Evolutionary conservation across 2,888 invertebrate species (phyloP).

Genomic region (Andrena minutula): DNA sequence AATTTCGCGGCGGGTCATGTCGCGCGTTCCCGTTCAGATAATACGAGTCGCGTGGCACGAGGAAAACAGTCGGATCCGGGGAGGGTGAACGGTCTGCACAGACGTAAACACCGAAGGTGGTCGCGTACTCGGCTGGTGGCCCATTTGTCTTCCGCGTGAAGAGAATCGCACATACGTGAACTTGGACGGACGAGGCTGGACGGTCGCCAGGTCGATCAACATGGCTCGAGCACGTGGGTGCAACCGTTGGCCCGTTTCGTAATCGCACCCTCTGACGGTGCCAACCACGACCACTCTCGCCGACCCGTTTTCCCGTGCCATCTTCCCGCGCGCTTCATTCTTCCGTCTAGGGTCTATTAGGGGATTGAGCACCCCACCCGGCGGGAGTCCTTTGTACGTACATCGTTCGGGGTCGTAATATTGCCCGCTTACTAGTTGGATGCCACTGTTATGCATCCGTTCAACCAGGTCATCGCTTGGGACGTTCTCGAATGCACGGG

Average conservation of each 20-base stretch:
- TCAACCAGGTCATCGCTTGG: slow-evolving; percentile 15
- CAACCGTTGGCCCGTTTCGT: neutral
- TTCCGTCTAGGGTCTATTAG: neutral
- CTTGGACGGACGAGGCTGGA: slow-evolving; percentile 52
- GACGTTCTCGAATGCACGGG: neutral
- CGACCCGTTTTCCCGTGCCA: neutral
- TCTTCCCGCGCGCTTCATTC: slow-evolving; percentile 25
- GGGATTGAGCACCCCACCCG: neutral
- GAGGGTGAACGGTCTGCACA: neutral
- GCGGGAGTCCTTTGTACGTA: neutral
- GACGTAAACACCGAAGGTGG: neutral
- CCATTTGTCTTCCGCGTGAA: slow-evolving; percentile 33
- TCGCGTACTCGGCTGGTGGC: neutral
- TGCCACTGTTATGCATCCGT: neutral
- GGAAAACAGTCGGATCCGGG: neutral
- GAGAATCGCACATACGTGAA: slow-evolving; percentile 24
- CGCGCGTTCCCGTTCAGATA: neutral
- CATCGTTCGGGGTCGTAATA: neutral
- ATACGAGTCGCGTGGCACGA: neutral
- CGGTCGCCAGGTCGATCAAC: slow-evolving; percentile 60
- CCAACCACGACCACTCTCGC: neutral
- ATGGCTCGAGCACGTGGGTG: slow-evolving; percentile 56
- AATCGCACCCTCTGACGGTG: neutral
- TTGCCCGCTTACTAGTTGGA: neutral
- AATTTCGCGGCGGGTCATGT: neutral